phyloP scores from a whole-genome alignment of 2,888 invertebrate genomes.

The Cerastis leucographa region DNA sequence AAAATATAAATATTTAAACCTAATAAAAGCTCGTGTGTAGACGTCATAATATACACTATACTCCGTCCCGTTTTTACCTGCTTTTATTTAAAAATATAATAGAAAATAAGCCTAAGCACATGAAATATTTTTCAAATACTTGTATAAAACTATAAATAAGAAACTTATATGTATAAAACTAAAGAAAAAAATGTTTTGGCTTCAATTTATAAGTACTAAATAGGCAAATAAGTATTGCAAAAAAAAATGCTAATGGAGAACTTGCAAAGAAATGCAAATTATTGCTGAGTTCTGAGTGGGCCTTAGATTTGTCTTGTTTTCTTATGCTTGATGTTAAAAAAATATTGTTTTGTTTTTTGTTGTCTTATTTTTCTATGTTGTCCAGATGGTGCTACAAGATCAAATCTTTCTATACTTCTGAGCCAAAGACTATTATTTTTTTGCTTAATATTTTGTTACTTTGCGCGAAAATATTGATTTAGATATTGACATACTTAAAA shows the following conservation, averaged over 20 bases:
- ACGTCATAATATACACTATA: slow-evolving; percentile 72
- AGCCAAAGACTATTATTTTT: slow-evolving; percentile 86
- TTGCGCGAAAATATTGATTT: slow-evolving; percentile 38
- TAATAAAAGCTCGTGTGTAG: slow-evolving; percentile 72
- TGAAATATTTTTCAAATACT: slow-evolving; percentile 58
- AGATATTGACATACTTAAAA: slow-evolving; percentile 31
- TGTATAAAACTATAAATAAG: slow-evolving; percentile 56
- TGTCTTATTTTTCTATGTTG: slow-evolving; percentile 74
- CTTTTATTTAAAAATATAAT: slow-evolving; percentile 69
- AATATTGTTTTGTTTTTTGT: slow-evolving; percentile 63
- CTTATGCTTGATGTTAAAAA: slow-evolving; percentile 59
- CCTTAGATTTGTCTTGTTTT: slow-evolving; percentile 46
- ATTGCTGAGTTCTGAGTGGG: slow-evolving; percentile 16
- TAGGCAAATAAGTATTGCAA: slow-evolving; percentile 43
- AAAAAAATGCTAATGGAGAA: slow-evolving; percentile 14
- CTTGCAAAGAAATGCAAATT: neutral
- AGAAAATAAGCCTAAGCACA: slow-evolving; percentile 51
- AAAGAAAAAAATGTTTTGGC: slow-evolving; percentile 53
- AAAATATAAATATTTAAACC: slow-evolving; percentile 12
- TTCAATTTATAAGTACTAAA: slow-evolving; percentile 61
- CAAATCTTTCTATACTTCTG: slow-evolving; percentile 83
- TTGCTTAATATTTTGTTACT: slow-evolving; percentile 61
- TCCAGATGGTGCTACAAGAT: slow-evolving; percentile 88
- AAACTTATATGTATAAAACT: slow-evolving; percentile 37
- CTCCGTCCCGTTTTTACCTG: slow-evolving; percentile 82